A percentile compares a stretch with the other conserved stretches of the same genome.
These are phyloP conservation scores for Myotis myotis DNA, from an alignment of 2,797 vertebrate species.

Conservation along the genomic window DNA sequence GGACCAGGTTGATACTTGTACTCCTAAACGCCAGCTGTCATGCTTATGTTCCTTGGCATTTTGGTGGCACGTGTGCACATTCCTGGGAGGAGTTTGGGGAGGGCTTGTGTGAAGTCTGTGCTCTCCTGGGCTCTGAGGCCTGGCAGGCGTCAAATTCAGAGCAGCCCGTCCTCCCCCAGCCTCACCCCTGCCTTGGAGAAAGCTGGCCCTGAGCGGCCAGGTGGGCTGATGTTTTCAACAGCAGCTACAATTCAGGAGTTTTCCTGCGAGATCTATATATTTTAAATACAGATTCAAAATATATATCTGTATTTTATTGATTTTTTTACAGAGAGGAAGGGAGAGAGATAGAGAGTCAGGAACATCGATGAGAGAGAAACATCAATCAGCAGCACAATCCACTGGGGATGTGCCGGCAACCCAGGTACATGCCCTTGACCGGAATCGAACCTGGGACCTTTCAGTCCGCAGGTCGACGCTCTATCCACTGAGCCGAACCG, in stretches of 20 bases:
- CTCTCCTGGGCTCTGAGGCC: background rate
- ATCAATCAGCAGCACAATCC: too few species aligned
- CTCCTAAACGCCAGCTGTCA: rapidly evolving
- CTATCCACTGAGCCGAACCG: too few species aligned
- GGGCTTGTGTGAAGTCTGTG: background rate
- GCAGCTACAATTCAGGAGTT: background rate
- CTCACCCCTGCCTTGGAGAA: background rate
- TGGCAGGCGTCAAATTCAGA: background rate
- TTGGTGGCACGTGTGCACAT: background rate
- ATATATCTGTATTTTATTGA: background rate
- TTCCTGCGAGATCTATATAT: background rate
- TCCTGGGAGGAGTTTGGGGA: background rate
- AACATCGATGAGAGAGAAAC: too few species aligned
- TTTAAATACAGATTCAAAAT: background rate
- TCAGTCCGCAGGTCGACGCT: too few species aligned
- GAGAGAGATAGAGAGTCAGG: too few species aligned
- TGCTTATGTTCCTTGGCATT: background rate
- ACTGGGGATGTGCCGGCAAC: too few species aligned
- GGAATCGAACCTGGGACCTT: too few species aligned
- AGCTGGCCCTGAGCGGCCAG: background rate
- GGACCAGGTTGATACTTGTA: background rate
- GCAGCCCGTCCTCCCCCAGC: background rate
- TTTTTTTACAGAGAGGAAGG: too few species aligned
- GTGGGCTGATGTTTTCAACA: background rate
- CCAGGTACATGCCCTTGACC: too few species aligned